A percentile compares a stretch with the other conserved stretches of the same genome.
These are phyloP conservation scores for Rhodinocichla rosea DNA, from an alignment of 2,113 vertebrate species.

Conservation along the genomic window DNA sequence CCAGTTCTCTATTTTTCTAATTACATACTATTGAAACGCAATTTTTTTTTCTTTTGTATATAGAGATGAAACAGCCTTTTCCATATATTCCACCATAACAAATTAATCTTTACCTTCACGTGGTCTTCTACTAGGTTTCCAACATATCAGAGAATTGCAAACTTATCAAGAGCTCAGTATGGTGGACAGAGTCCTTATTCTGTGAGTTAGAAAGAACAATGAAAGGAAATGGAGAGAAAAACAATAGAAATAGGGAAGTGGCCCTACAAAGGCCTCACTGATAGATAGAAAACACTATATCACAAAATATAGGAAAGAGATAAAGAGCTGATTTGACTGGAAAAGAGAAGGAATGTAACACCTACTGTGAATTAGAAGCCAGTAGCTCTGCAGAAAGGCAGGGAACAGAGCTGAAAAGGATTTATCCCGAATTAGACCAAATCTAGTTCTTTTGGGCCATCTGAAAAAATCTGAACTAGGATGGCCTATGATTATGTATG, in stretches of 20 bases:
- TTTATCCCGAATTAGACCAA: background rate
- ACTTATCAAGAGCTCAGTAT: background rate
- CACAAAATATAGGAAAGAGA: background rate
- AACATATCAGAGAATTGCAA: background rate
- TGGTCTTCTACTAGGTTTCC: background rate
- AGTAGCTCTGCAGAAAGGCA: background rate
- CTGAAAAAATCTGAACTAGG: background rate
- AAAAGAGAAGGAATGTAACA: background rate
- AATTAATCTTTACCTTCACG: background rate
- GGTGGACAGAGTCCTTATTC: background rate
- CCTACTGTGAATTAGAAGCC: background rate
- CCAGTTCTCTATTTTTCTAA: background rate
- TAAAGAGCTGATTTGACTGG: background rate
- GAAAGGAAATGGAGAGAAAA: background rate
- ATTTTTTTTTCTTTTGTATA: background rate
- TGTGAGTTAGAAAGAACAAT: background rate
- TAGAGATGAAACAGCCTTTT: background rate
- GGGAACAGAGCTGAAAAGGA: background rate
- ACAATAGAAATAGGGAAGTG: background rate
- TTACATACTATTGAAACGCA: background rate
- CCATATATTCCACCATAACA: background rate
- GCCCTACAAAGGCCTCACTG: background rate
- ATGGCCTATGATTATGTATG: background rate
- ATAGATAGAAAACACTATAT: background rate
- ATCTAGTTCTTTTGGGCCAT: background rate